These are phyloP conservation scores for Pristis pectinata DNA, from an alignment of 2,797 vertebrate species.

Conservation along the genomic window DNA sequence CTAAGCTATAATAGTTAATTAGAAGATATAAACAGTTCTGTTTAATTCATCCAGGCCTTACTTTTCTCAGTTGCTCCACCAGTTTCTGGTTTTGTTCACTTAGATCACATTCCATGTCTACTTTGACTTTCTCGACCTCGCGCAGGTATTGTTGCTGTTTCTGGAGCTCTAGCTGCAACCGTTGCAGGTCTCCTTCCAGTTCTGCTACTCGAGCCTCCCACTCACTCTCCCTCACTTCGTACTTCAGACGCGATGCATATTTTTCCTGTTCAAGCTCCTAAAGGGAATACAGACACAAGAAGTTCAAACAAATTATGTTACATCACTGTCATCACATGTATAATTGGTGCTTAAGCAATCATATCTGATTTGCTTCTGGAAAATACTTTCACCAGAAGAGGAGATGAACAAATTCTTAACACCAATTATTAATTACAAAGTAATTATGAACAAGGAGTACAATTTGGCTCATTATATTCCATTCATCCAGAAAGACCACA, in stretches of 20 bases:
- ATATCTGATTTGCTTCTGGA: background rate
- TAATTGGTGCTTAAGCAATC: background rate
- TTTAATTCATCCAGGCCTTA: constrained; percentile 40
- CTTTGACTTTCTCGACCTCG: constrained; percentile 56
- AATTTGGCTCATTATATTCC: background rate
- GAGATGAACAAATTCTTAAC: background rate
- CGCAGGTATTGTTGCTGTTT: constrained; percentile 51
- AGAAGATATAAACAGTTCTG: background rate
- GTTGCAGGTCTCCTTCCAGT: constrained; percentile 61
- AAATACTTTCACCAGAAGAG: background rate
- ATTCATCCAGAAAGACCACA: background rate
- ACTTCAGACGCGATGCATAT: constrained; percentile 59
- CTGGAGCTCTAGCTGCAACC: constrained; percentile 56
- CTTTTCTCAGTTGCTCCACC: constrained; percentile 57
- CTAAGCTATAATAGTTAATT: background rate
- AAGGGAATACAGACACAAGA: background rate
- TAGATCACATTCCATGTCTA: constrained; percentile 50
- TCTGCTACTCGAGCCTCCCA: constrained; percentile 67
- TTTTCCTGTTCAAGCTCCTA: constrained; percentile 66
- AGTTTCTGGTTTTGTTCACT: constrained; percentile 53
- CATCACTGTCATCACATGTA: background rate
- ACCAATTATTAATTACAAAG: background rate
- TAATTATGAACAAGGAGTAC: background rate
- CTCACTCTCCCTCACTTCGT: constrained; percentile 57
- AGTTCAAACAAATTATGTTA: background rate